Evolutionary conservation across 2,888 invertebrate species (phyloP).

Genomic region (Syrista parreyssii): DNA sequence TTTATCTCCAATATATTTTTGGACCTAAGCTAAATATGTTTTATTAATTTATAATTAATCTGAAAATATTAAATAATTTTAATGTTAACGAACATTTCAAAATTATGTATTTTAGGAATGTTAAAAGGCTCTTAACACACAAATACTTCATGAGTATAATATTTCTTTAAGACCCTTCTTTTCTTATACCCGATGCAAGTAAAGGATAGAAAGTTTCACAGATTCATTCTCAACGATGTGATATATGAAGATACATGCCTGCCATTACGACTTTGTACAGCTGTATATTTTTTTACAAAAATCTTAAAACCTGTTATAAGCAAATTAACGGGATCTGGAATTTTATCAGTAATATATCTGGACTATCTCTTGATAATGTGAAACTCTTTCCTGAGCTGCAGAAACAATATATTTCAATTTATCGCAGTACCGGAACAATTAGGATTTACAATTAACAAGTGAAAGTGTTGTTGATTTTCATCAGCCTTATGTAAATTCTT

Average conservation of each 20-base stretch:
- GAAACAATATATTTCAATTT: conserved; percentile 1
- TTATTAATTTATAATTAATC: not conserved
- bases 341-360: conserved; percentile 1
- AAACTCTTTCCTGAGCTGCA: conserved; percentile 12
- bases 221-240: conserved; percentile 1
- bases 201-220: no score
- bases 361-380: conserved; percentile 19
- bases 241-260: conserved; percentile 5
- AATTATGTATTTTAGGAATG: conserved; percentile 10
- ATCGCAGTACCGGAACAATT: conserved; percentile 13
- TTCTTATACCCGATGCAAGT: conserved; percentile 1
- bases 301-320: not conserved
- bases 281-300: conserved; percentile 3
- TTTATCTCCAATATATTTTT: conserved; percentile 9
- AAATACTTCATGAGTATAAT: conserved; percentile 16
- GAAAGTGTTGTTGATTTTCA: conserved; percentile 5
- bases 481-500: conserved; percentile 14
- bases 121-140: conserved; percentile 1
- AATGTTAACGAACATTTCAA: conserved; percentile 10
- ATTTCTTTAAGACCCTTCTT: conserved; percentile 22
- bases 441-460: conserved; percentile 21
- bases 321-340: not conserved
- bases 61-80: not conserved
- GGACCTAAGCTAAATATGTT: not conserved
- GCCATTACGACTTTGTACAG: not conserved